phyloP scores from a whole-genome alignment of 2,888 invertebrate genomes.

The Habrosyne pyritoides region DNA sequence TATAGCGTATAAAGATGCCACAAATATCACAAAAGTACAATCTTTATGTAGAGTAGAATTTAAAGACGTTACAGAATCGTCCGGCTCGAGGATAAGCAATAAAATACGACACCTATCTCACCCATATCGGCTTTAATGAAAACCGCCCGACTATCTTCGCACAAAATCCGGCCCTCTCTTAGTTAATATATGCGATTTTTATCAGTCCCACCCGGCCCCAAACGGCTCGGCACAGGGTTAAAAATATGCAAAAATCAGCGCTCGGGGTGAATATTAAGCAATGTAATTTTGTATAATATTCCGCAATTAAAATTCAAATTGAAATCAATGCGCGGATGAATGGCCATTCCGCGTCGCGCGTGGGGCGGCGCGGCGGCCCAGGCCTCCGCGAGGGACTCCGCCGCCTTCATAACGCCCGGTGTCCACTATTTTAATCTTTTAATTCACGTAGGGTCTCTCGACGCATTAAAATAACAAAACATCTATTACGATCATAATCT shows the following conservation, averaged over 20 bases:
- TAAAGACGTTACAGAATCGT: conserved; percentile 44
- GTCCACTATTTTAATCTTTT: conserved; percentile 37
- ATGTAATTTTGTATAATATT: conserved; percentile 83
- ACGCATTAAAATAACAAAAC: not conserved
- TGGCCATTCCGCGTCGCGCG: conserved; percentile 37
- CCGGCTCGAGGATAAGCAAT: conserved; percentile 54
- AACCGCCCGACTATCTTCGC: conserved; percentile 60
- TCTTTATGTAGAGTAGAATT: conserved; percentile 42
- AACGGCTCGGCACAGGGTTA: conserved; percentile 62
- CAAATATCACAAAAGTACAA: conserved; percentile 42
- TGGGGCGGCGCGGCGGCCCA: conserved; percentile 2
- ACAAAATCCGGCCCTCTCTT: conserved; percentile 54
- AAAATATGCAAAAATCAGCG: conserved; percentile 81
- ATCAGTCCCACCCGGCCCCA: conserved; percentile 59
- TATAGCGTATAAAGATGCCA: conserved; percentile 44
- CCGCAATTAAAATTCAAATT: conserved; percentile 84
- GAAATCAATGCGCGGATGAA: conserved; percentile 82
- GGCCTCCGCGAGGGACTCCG: conserved; percentile 3
- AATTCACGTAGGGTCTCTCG: conserved; percentile 23
- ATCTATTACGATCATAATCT: conserved; percentile 23
- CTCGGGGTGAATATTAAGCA: conserved; percentile 81
- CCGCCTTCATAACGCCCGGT: conserved; percentile 14
- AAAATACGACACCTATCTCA: conserved; percentile 68
- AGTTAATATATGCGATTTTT: conserved; percentile 78
- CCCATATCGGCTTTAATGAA: conserved; percentile 71